Evolutionary conservation across 2,797 vertebrate genomes (phyloP), one percentile per base, ranked within the genome.

Genomic region (Phaenicophaeus curvirostris): DNA sequence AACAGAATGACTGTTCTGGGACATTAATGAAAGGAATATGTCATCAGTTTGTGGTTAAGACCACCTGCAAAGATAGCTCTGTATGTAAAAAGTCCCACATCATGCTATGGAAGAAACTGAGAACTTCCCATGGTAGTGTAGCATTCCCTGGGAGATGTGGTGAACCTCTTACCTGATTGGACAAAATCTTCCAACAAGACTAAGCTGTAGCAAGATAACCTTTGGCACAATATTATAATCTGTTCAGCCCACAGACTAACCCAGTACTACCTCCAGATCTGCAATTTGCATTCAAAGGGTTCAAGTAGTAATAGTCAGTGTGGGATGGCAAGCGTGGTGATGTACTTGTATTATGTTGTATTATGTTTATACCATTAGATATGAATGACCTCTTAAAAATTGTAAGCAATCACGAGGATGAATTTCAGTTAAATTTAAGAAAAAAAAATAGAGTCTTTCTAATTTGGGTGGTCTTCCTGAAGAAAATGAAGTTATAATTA

Each of bases 311-410:
- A 9, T 9, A 51, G 0, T 6, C n/a, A 25, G 5, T 7, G 13
- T 17, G 8, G 11, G 9, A 30, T 21, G 23, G 11, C 3, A 27
- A 54, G 5, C 1, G 1, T 0, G 1, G 72, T 4, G 24, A 78
- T 3, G 6, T 50, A 18, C 4, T 2, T 4, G 61, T 41, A n/a
- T n/a, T n/a, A n/a, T n/a, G n/a, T n/a, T n/a, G n/a, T 85, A 30
- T 75, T 68, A 30, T 41, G 5, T 11, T 83, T 30, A 66, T 59
- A 30, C 5, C 1, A 35, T 66, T 78, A 58, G 13, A 18, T 72
- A 69, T 1, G 2, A 78, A 48, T 69, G 46, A 51, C 25, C 4
- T 87, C 55, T 71, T 41, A 54, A 65, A 15, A 78, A 58, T 17
- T 63, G 7, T 27, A 77, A 73, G 24, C 8, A 37, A 58, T 57